Conservation (phyloP, 2,888 invertebrate species). For the Platycheirus rosarum region DNA sequence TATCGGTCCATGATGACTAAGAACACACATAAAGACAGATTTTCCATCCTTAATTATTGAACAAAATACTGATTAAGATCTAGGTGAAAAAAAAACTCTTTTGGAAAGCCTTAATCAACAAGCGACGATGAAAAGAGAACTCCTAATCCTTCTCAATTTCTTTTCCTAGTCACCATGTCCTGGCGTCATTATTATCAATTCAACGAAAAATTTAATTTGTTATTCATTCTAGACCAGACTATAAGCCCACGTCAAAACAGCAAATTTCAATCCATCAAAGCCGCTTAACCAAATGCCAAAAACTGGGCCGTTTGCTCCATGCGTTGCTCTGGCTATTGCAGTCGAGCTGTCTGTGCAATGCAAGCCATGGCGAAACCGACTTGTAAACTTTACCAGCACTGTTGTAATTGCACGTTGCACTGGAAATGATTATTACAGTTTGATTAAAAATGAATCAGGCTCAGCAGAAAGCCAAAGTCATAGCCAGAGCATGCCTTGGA, state of each 20-base stretch:
- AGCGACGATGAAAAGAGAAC: too few relatives aligned
- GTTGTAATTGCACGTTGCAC: constrained; percentile 66
- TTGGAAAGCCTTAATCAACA: too few relatives aligned
- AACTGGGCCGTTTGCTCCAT: constrained; percentile 29
- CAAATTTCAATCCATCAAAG: constrained; percentile 65
- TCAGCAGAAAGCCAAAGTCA: constrained; percentile 11
- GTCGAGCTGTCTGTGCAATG: constrained; percentile 60
- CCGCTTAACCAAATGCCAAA: constrained; percentile 47
- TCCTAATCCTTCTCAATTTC: background rate
- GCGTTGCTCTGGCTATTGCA: constrained; percentile 1
- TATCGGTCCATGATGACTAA: too few relatives aligned
- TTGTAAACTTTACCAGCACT: background rate
- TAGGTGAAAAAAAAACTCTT: too few relatives aligned
- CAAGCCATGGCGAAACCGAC: constrained; percentile 24
- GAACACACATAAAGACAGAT: too few relatives aligned
- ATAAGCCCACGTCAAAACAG: constrained; percentile 53
- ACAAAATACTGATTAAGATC: too few relatives aligned
- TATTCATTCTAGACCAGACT: constrained; percentile 3
- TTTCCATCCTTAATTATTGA: too few relatives aligned
- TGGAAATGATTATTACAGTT: constrained; percentile 70
- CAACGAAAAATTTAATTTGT: background rate
- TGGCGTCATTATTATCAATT: background rate
- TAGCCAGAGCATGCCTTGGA: too few relatives aligned
- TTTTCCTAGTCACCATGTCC: background rate
- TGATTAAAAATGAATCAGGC: constrained; percentile 73